phyloP scores from a whole-genome alignment of 2,888 invertebrate species.

The Drosophila demipolita region DNA sequence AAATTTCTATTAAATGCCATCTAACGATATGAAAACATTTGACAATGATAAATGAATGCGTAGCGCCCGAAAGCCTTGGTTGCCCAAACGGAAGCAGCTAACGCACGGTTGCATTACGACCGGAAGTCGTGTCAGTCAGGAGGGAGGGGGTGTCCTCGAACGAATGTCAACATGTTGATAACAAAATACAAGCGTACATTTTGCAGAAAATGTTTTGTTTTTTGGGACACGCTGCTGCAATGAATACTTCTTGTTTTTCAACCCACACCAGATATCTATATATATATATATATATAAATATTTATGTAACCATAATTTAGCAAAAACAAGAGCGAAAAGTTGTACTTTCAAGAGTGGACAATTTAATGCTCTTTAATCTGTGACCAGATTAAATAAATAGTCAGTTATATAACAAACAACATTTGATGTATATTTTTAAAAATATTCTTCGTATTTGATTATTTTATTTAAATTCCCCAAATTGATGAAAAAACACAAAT shows the following conservation, averaged over 20 bases:
- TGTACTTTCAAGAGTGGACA: background rate
- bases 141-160: slow-evolving; percentile 27
- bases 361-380: slow-evolving; percentile 15
- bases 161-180: slow-evolving; percentile 78
- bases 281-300: background rate
- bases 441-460: background rate
- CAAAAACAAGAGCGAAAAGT: slow-evolving; percentile 1
- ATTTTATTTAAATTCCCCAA: background rate
- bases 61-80: slow-evolving; percentile 42
- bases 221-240: slow-evolving; percentile 30
- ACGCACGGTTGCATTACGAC: slow-evolving; percentile 76
- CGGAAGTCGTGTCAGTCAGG: slow-evolving; percentile 59
- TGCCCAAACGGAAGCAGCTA: slow-evolving; percentile 69
- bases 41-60: slow-evolving; percentile 72
- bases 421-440: background rate
- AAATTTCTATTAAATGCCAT: slow-evolving; percentile 56
- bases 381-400: background rate
- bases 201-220: slow-evolving; percentile 55
- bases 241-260: slow-evolving; percentile 18
- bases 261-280: background rate
- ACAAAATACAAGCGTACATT: slow-evolving; percentile 59
- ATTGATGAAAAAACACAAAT: background rate
- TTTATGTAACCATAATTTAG: background rate
- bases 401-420: background rate
- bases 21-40: slow-evolving; percentile 61